Evolutionary conservation across 2,888 invertebrate species (phyloP).

Genomic region (Cantharis nigra): DNA sequence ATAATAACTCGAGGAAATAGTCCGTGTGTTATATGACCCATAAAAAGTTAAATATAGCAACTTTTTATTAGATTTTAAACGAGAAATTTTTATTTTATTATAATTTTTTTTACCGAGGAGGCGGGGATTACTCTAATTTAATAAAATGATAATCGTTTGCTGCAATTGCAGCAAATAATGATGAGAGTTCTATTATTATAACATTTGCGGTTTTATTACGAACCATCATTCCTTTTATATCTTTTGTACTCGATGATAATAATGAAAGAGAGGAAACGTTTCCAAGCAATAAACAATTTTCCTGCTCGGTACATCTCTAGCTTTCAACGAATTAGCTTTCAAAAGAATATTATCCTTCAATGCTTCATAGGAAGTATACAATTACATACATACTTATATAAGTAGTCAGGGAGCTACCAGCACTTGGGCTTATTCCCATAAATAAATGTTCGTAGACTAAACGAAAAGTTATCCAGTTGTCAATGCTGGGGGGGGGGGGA

Average conservation of each 20-base stretch:
- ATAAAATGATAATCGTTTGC: background rate
- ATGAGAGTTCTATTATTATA: background rate
- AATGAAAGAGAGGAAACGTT: background rate
- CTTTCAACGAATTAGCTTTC: background rate
- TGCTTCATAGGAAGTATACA: background rate
- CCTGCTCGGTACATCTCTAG: background rate
- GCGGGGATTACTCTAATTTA: background rate
- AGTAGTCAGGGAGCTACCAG: no score
- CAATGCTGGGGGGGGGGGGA: no score
- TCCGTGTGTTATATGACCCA: constrained; percentile 46
- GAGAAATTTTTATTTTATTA: constrained; percentile 6
- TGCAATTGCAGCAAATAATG: background rate
- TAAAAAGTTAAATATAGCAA: constrained; percentile 37
- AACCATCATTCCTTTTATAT: background rate
- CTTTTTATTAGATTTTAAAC: constrained; percentile 28
- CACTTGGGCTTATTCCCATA: no score
- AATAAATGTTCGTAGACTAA: no score
- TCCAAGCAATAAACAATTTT: background rate
- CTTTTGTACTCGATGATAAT: background rate
- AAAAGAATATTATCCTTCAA: background rate
- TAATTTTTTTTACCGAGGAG: background rate
- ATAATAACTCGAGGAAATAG: constrained; percentile 42
- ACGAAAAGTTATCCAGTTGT: no score
- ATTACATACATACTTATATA: no score
- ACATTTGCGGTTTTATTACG: background rate